Evolutionary conservation across 2,113 vertebrate genomes (phyloP).

Genomic region (Nyctibius bracteatus): DNA sequence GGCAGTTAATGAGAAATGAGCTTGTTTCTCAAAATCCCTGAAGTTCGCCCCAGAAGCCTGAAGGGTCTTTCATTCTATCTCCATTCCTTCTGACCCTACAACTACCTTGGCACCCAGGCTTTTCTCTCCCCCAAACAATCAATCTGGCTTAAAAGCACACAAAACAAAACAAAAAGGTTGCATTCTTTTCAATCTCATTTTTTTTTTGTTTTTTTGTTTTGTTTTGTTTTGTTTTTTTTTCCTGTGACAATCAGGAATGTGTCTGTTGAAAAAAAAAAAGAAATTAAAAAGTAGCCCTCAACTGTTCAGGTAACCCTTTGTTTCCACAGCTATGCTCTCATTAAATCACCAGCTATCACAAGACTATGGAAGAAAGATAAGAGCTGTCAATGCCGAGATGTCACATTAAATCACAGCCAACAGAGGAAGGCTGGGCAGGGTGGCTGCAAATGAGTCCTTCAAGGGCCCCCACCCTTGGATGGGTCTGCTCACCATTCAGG

Average conservation of each 20-base stretch:
- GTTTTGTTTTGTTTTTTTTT: background rate
- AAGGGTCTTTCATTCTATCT: background rate
- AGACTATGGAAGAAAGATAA: background rate
- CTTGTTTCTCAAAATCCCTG: background rate
- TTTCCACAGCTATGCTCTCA: background rate
- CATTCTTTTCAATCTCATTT: background rate
- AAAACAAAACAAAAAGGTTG: background rate
- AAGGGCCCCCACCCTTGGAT: accelerated
- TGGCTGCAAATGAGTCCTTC: accelerated
- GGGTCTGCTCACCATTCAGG: background rate
- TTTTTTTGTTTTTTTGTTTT: background rate
- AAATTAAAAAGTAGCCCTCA: background rate
- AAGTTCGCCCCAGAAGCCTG: background rate
- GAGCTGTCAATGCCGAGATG: background rate
- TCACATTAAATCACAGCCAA: background rate
- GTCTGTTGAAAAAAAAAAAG: background rate
- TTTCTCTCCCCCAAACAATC: background rate
- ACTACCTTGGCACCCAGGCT: background rate
- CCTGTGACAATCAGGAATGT: background rate
- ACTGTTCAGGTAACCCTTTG: background rate
- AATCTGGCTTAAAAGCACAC: background rate
- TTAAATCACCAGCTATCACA: background rate
- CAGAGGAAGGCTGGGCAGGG: background rate
- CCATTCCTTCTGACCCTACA: background rate
- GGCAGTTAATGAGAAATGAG: background rate